Percentiles rank a stretch among this genome's conserved stretches.
phyloP scores from a whole-genome alignment of 1,140 invertebrate genomes.

The Zaprionus inermis region DNA sequence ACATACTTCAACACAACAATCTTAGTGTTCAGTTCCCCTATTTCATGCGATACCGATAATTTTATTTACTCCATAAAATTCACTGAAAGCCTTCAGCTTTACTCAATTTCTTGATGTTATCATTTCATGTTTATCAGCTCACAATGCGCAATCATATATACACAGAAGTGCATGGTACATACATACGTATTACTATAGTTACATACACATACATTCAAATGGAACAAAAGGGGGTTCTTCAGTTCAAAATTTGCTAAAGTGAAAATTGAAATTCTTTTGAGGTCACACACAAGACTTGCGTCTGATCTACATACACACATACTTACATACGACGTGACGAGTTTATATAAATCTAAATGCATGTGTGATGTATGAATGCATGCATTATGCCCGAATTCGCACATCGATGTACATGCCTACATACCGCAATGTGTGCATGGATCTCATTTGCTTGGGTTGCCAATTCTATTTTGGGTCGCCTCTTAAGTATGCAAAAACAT shows the following conservation, averaged over 20 bases:
- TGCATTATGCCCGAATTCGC: conserved; percentile 3
- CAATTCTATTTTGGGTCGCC: conserved; percentile 43
- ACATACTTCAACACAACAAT: conserved; percentile 7
- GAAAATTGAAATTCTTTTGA: conserved; percentile 42
- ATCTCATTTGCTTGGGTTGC: conserved; percentile 30
- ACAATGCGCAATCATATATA: conserved; percentile 2
- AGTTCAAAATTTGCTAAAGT: conserved; percentile 38
- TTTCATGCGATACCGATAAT: conserved; percentile 29
- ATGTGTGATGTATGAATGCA: conserved; percentile 6
- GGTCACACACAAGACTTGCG: conserved; percentile 27
- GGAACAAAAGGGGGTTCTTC: not conserved
- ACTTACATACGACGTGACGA: not conserved
- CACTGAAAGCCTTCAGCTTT: conserved; percentile 24
- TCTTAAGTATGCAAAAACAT: conserved; percentile 46
- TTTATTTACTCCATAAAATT: conserved; percentile 28
- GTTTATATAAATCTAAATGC: conserved; percentile 7
- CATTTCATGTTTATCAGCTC: conserved; percentile 49
- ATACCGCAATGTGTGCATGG: conserved; percentile 16
- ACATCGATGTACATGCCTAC: not conserved
- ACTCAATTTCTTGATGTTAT: conserved; percentile 51
- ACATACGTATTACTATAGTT: not conserved
- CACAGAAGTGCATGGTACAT: not conserved
- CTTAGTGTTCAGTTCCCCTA: conserved; percentile 6
- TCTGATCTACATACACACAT: too few relatives aligned
- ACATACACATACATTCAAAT: not conserved